phyloP scores from a whole-genome alignment of 1,140 invertebrate species.

The Brachionus paranguensis region DNA sequence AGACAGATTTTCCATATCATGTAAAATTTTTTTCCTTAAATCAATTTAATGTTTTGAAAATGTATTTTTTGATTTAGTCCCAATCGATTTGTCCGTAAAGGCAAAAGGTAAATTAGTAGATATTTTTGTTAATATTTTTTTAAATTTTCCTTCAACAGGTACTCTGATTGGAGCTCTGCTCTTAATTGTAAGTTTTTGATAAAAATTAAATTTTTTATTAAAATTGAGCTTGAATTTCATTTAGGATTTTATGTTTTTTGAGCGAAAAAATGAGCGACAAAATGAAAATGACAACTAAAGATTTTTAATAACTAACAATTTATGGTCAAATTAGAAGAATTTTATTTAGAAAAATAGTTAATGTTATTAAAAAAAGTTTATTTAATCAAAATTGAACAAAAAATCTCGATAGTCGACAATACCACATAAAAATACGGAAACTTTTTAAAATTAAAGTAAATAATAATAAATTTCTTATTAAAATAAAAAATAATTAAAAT shows the following conservation, averaged over 20 bases:
- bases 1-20: not conserved
- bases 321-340: too few relatives aligned
- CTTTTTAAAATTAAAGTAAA: too few relatives aligned
- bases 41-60: not conserved
- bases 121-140: too few relatives aligned
- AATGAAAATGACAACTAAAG: not conserved
- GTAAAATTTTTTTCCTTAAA: not conserved
- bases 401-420: too few relatives aligned
- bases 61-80: slow-evolving; percentile 42
- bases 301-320: too few relatives aligned
- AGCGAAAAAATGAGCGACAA: too few relatives aligned
- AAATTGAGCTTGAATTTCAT: not conserved
- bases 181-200: slow-evolving; percentile 37
- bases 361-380: too few relatives aligned
- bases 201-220: not conserved
- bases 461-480: too few relatives aligned
- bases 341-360: too few relatives aligned
- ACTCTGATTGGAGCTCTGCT: slow-evolving; percentile 32
- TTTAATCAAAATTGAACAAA: too few relatives aligned
- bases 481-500: too few relatives aligned
- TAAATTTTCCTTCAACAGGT: not conserved
- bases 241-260: slow-evolving; percentile 37
- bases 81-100: slow-evolving; percentile 43
- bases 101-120: not conserved
- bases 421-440: too few relatives aligned